phyloP scores from a whole-genome alignment of 1,140 invertebrate genomes.

The Ridgeia piscesae region DNA sequence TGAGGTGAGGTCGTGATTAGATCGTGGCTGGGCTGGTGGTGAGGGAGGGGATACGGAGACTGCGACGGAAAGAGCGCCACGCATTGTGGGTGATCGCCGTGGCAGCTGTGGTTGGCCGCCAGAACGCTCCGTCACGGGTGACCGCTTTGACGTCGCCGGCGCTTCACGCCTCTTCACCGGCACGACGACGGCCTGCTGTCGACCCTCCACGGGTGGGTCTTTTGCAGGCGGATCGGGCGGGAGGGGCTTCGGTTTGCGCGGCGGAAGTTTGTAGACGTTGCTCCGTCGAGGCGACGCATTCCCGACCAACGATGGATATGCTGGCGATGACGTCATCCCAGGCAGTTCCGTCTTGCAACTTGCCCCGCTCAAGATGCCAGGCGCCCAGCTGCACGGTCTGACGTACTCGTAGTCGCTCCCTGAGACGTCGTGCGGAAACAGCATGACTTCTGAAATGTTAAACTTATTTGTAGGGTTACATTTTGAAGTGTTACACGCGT shows the following conservation, averaged over 20 bases:
- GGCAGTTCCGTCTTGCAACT: background rate
- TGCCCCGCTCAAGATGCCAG: background rate
- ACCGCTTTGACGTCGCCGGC: background rate
- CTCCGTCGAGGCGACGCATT: background rate
- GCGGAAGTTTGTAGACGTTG: background rate
- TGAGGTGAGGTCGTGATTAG: background rate
- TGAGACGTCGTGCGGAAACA: background rate
- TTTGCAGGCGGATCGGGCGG: background rate
- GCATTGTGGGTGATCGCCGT: background rate
- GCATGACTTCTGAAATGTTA: background rate
- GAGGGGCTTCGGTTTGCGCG: background rate
- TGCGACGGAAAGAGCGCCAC: background rate
- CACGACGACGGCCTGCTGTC: background rate
- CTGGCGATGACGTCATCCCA: background rate
- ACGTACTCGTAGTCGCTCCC: background rate
- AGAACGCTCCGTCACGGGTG: background rate
- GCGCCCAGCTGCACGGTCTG: background rate
- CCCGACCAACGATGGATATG: background rate
- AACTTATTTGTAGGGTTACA: background rate
- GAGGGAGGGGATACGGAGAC: background rate
- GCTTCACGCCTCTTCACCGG: background rate
- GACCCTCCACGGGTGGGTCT: background rate
- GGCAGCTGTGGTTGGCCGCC: background rate
- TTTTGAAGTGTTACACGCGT: background rate
- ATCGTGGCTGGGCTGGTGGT: background rate